Conservation (phyloP, 1,140 invertebrate genomes). For the Drosophila seguyi region DNA sequence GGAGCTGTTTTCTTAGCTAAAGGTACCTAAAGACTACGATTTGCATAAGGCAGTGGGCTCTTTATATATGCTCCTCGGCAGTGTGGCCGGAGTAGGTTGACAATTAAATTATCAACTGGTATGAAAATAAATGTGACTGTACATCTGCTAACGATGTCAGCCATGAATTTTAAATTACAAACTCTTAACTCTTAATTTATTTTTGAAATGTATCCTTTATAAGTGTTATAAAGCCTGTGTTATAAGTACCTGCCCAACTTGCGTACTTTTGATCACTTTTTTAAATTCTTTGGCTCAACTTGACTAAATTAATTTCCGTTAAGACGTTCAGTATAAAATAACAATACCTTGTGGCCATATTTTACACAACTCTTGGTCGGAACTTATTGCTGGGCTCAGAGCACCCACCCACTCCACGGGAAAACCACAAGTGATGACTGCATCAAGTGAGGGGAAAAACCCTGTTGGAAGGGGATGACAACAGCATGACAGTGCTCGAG, state of each 20-base stretch:
- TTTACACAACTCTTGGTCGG: slow-evolving; percentile 4
- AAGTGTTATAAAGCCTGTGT: background rate
- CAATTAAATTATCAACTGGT: no score
- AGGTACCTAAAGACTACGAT: no score
- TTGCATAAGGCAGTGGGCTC: no score
- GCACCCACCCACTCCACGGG: slow-evolving; percentile 3
- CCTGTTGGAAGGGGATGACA: slow-evolving; percentile 34
- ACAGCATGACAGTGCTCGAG: slow-evolving; percentile 62
- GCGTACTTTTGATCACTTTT: background rate
- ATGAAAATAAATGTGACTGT: no score
- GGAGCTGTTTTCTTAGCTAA: no score
- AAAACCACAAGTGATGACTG: slow-evolving; percentile 57
- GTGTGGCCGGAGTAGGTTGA: no score
- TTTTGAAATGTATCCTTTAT: no score
- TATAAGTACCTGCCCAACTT: no score
- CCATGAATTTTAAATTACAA: no score
- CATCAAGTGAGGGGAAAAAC: slow-evolving; percentile 26
- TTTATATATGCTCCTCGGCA: no score
- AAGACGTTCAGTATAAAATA: background rate
- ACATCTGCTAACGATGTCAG: no score
- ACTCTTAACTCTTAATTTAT: background rate
- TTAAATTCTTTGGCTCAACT: background rate
- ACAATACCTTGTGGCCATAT: slow-evolving; percentile 15
- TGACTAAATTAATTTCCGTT: background rate
- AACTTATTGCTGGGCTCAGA: background rate